A percentile compares a stretch with the other conserved stretches of the same genome.
phyloP scores from a whole-genome alignment of 1,140 invertebrate species.

The Trichonephila clavipes region DNA sequence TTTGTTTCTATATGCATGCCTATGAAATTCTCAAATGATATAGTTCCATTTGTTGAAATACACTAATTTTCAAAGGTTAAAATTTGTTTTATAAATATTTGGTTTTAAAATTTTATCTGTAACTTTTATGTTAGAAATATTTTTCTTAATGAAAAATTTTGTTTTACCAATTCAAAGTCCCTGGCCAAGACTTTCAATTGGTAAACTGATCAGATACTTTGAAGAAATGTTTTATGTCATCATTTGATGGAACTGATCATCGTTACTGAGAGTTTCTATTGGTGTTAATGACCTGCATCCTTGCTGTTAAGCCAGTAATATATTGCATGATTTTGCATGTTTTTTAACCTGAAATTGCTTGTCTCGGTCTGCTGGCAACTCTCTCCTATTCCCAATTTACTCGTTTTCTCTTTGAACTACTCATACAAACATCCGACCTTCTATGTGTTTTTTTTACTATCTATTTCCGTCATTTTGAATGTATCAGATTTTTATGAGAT shows the following conservation, averaged over 20 bases:
- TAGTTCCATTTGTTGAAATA: neutral
- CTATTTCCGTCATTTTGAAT: slow-evolving; percentile 35
- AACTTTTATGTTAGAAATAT: neutral
- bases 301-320: slow-evolving; percentile 69
- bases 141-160: neutral
- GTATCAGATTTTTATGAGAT: slow-evolving; percentile 23
- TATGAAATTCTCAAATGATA: slow-evolving; percentile 36
- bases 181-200: slow-evolving; percentile 75
- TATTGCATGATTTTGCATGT: slow-evolving; percentile 67
- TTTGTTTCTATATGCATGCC: slow-evolving; percentile 55
- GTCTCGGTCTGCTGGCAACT: slow-evolving; percentile 73
- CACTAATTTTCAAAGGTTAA: too few relatives aligned
- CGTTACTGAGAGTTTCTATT: slow-evolving; percentile 36
- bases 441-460: slow-evolving; percentile 69
- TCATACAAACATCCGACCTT: slow-evolving; percentile 47
- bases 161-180: slow-evolving; percentile 64
- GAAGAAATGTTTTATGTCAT: neutral
- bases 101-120: too few relatives aligned
- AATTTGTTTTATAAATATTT: too few relatives aligned
- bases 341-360: slow-evolving; percentile 28
- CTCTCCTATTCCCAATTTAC: slow-evolving; percentile 65
- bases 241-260: slow-evolving; percentile 11
- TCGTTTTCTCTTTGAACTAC: slow-evolving; percentile 61
- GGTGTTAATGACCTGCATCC: slow-evolving; percentile 44
- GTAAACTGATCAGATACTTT: neutral